Percentiles rank a stretch among this genome's conserved stretches.
Conservation (phyloP, 1,140 invertebrate genomes). For the Leptoteleia sp. region DNA sequence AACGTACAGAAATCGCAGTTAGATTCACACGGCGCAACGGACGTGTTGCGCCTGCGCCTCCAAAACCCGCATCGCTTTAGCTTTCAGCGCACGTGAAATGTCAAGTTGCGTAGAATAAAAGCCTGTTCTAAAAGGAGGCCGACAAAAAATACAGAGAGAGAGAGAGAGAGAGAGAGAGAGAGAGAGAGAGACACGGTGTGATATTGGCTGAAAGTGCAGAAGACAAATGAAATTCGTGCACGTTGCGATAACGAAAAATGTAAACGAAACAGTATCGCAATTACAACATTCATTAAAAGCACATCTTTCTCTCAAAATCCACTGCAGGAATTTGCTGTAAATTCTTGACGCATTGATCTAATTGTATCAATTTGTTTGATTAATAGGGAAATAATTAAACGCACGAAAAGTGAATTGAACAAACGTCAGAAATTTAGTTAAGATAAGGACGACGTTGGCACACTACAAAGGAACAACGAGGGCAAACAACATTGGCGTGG, state of each 20-base stretch:
- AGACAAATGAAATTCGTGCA: constrained; percentile 48
- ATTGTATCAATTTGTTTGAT: too few relatives aligned
- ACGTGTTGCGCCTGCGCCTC: constrained; percentile 38
- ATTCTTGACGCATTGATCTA: too few relatives aligned
- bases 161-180: too few relatives aligned
- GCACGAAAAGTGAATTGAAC: too few relatives aligned
- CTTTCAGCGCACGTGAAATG: constrained; percentile 20
- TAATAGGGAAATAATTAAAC: too few relatives aligned
- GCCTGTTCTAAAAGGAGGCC: constrained; percentile 2
- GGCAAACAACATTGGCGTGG: too few relatives aligned
- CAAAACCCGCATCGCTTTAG: background rate
- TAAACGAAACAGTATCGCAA: constrained; percentile 50
- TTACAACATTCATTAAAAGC: constrained; percentile 48
- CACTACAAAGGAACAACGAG: too few relatives aligned
- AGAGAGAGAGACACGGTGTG: constrained; percentile 21
- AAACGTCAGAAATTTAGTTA: too few relatives aligned
- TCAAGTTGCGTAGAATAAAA: constrained; percentile 45
- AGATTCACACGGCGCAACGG: constrained; percentile 21
- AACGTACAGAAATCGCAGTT: constrained; percentile 45
- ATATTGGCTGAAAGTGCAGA: constrained; percentile 34
- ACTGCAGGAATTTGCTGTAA: constrained; percentile 2
- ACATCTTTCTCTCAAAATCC: constrained; percentile 24
- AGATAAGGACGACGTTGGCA: too few relatives aligned
- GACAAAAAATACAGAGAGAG: too few relatives aligned
- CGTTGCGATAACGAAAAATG: constrained; percentile 49